Conservation (phyloP, 2,797 vertebrate genomes). For the Cottoperca gobio region DNA sequence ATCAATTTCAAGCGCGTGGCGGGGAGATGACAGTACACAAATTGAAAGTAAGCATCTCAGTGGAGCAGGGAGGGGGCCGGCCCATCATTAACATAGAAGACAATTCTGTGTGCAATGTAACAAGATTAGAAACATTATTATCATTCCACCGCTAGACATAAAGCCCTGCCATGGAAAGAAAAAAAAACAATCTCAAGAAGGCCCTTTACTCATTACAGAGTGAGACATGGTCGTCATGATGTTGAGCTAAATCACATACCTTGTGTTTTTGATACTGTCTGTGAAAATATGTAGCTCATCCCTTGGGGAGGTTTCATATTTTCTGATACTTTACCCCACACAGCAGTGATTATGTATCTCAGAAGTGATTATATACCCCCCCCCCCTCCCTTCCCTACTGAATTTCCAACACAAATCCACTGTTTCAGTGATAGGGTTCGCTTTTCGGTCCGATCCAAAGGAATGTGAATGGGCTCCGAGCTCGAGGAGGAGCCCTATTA, state of each 20-base stretch:
- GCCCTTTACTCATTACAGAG: slow-evolving; percentile 38
- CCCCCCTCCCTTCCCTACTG: background rate
- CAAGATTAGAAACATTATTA: slow-evolving; percentile 88
- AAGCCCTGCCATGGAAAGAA: slow-evolving; percentile 55
- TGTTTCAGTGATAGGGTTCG: slow-evolving; percentile 33
- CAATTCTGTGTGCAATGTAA: slow-evolving; percentile 86
- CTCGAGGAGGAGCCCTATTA: slow-evolving; percentile 69
- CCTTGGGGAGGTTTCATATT: slow-evolving; percentile 51
- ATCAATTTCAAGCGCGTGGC: slow-evolving; percentile 81
- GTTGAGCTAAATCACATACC: slow-evolving; percentile 43
- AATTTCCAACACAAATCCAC: slow-evolving; percentile 27
- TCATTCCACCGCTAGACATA: slow-evolving; percentile 72
- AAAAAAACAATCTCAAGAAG: slow-evolving; percentile 39
- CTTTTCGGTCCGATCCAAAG: slow-evolving; percentile 53
- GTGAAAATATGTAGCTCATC: slow-evolving; percentile 47
- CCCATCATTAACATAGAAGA: slow-evolving; percentile 85
- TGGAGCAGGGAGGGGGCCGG: slow-evolving; percentile 73
- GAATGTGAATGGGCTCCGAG: slow-evolving; percentile 70
- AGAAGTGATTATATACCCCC: slow-evolving; percentile 58
- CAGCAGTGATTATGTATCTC: slow-evolving; percentile 57
- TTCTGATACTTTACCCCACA: slow-evolving; percentile 55
- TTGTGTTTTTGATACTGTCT: slow-evolving; percentile 44
- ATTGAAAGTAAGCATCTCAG: slow-evolving; percentile 86
- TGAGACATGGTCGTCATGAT: slow-evolving; percentile 16
- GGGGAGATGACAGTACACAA: slow-evolving; percentile 88